These are phyloP conservation scores for Seira sanloemensis DNA, from an alignment of 2,888 invertebrate species.

Conservation along the genomic window DNA sequence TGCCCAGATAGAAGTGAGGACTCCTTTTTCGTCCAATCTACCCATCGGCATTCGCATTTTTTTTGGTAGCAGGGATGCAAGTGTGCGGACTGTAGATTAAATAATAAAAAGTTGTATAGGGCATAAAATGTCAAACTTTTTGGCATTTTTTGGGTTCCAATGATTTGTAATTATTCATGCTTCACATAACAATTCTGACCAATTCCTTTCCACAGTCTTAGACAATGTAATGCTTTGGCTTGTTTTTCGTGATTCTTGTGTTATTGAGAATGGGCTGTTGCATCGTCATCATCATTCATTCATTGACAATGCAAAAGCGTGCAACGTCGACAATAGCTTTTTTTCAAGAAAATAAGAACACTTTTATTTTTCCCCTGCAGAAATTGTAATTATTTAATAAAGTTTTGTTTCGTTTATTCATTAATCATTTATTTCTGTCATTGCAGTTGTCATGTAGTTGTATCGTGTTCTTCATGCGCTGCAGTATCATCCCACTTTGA, in stretches of 20 bases:
- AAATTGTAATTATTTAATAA: conserved; percentile 8
- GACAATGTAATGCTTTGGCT: not conserved
- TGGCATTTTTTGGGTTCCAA: conserved; percentile 1
- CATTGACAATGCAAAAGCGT: conserved; percentile 11
- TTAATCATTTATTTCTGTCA: conserved; percentile 20
- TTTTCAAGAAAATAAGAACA: not conserved
- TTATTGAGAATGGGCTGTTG: not conserved
- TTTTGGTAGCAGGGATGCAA: too few species aligned
- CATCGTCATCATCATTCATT: conserved; percentile 3
- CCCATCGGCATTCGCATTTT: not conserved
- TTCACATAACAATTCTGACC: not conserved
- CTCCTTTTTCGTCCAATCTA: not conserved
- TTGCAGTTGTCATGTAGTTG: not conserved
- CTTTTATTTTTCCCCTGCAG: not conserved
- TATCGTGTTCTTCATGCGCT: not conserved
- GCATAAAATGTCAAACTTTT: conserved; percentile 10
- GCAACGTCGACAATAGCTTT: not conserved
- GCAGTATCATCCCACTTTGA: not conserved
- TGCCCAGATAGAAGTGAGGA: not conserved
- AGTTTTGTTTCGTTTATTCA: not conserved
- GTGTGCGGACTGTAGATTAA: too few species aligned
- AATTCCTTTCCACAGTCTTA: not conserved
- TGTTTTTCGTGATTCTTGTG: not conserved
- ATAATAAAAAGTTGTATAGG: not conserved
- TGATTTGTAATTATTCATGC: conserved; percentile 8